A percentile compares a stretch with the other conserved stretches of the same genome.
These are phyloP conservation scores for Diplosoma virens DNA, from an alignment of 23 tunicate species.

Conservation along the genomic window DNA sequence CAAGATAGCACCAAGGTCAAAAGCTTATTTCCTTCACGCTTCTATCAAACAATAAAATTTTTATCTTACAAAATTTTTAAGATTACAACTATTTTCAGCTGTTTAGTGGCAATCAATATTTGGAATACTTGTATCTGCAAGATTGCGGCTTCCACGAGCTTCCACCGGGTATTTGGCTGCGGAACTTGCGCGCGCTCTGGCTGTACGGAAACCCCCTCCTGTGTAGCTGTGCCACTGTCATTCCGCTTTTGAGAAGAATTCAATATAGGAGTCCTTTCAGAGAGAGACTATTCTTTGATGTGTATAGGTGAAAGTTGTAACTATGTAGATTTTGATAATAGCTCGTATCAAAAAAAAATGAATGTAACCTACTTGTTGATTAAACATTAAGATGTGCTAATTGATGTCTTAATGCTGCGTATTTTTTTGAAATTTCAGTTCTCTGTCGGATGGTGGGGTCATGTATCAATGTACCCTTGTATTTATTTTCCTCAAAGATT, in stretches of 20 bases:
- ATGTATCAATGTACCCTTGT: too few species aligned
- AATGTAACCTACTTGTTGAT: too few species aligned
- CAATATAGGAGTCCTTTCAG: background rate
- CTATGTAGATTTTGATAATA: background rate
- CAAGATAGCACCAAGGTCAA: background rate
- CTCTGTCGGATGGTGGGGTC: too few species aligned
- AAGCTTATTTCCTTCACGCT: background rate
- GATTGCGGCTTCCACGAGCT: constrained; percentile 52
- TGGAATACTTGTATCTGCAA: constrained; percentile 53
- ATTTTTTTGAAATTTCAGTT: too few species aligned
- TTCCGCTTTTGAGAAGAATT: constrained; percentile 19
- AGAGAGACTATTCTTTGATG: constrained; percentile 24
- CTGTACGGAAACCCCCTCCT: constrained; percentile 75
- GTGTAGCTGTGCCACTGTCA: constrained; percentile 47
- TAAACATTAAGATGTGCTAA: too few species aligned
- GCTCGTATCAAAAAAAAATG: too few species aligned
- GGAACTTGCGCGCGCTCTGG: constrained; percentile 35
- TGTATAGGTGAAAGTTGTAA: constrained; percentile 36
- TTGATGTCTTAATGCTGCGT: too few species aligned
- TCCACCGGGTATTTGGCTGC: constrained; percentile 60
- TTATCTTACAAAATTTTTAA: too few species aligned
- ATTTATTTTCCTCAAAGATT: too few species aligned
- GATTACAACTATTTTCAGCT: too few species aligned
- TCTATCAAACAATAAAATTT: background rate
- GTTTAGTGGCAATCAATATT: constrained; percentile 16